Conservation (phyloP, 2,113 vertebrate genomes). For the Leiothrix lutea region DNA sequence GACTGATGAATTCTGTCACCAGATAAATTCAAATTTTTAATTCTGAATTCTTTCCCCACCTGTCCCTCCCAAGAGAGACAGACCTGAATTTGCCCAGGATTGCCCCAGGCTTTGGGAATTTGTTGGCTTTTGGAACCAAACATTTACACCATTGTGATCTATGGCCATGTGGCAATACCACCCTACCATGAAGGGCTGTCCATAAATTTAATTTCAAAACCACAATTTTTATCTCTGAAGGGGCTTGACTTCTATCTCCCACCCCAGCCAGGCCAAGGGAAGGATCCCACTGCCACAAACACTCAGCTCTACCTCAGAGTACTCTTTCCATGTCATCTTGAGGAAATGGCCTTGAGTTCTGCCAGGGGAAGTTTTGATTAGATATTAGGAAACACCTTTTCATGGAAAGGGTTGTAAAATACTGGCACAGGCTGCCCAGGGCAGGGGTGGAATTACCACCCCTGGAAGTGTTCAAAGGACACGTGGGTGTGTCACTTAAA, state of each 20-base stretch:
- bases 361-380: not conserved
- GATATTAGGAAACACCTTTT: not conserved
- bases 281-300: not conserved
- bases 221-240: not conserved
- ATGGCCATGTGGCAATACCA: not conserved
- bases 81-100: not conserved
- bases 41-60: not conserved
- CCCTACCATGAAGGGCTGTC: not conserved
- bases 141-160: not conserved
- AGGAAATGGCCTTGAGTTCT: not conserved
- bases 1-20: not conserved
- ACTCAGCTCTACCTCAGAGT: not conserved
- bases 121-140: not conserved
- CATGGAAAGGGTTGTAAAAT: not conserved
- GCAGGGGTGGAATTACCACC: not conserved
- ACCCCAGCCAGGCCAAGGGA: not conserved
- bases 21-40: not conserved
- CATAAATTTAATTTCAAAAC: not conserved
- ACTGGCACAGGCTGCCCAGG: not conserved
- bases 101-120: not conserved
- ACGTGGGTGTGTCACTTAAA: accelerated
- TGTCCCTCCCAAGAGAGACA: not conserved
- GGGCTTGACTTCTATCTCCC: not conserved
- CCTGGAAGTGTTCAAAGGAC: not conserved
- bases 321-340: not conserved